Evolutionary conservation across 1,140 invertebrate genomes (phyloP).

Genomic region (Hyposmocoma kahamanoa): DNA sequence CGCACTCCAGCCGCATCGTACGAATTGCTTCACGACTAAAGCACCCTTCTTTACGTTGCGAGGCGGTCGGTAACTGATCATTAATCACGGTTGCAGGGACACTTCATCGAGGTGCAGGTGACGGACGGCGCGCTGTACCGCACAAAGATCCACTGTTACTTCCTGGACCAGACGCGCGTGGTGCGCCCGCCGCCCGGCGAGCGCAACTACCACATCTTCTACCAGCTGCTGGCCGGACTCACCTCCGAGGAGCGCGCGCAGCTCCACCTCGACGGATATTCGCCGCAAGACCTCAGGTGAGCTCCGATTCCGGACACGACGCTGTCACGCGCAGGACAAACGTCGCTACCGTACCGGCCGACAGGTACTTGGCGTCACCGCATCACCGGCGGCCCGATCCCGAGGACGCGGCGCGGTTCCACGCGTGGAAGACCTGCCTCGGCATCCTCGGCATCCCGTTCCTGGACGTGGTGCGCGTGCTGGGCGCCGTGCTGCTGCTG

Average conservation of each 20-base stretch:
- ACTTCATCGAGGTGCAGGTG: slow-evolving; percentile 97
- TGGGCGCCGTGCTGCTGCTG: slow-evolving; percentile 91
- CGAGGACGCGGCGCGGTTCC: slow-evolving; percentile 76
- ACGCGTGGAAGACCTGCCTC: slow-evolving; percentile 92
- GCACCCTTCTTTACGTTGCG: background rate
- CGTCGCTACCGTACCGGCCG: background rate
- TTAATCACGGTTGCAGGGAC: slow-evolving; percentile 78
- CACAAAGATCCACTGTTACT: slow-evolving; percentile 97
- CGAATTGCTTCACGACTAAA: slow-evolving; percentile 16
- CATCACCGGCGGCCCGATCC: slow-evolving; percentile 75
- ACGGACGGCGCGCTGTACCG: slow-evolving; percentile 96
- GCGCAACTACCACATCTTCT: slow-evolving; percentile 98
- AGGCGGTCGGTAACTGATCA: background rate
- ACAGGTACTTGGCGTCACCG: slow-evolving; percentile 81
- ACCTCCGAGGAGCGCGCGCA: slow-evolving; percentile 89
- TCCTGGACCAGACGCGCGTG: slow-evolving; percentile 93
- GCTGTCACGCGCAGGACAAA: background rate
- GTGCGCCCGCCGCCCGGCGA: slow-evolving; percentile 89
- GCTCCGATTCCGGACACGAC: background rate
- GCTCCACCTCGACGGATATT: slow-evolving; percentile 89
- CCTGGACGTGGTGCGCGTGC: slow-evolving; percentile 91
- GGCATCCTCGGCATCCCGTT: slow-evolving; percentile 95
- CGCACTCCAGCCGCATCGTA: slow-evolving; percentile 95
- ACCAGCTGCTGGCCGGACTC: slow-evolving; percentile 95
- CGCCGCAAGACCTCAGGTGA: slow-evolving; percentile 81